Conservation (phyloP, 2,113 vertebrate genomes). For the Elephantulus edwardii region DNA sequence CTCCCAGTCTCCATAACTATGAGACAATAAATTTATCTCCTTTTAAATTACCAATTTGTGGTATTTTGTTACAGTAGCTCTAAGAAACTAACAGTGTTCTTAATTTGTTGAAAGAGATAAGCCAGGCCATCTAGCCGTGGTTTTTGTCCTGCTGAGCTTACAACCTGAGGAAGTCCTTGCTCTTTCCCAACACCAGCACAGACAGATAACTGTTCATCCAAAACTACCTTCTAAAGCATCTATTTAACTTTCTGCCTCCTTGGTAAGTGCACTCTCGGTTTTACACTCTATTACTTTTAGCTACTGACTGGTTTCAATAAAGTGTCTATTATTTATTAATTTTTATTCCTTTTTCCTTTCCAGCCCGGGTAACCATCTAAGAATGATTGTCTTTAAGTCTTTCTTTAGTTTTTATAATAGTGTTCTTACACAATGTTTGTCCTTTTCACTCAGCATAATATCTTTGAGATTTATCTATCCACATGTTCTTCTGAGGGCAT, state of each 20-base stretch:
- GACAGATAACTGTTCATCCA: not conserved
- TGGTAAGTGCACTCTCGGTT: constrained; percentile 10
- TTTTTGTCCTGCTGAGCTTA: constrained; percentile 41
- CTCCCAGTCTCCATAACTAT: not conserved
- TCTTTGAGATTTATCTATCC: constrained; percentile 12
- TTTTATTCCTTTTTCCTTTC: too few relatives aligned
- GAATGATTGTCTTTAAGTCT: too few relatives aligned
- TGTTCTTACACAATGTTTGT: too few relatives aligned
- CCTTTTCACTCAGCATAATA: not conserved
- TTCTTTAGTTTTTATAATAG: too few relatives aligned
- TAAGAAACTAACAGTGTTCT: not conserved
- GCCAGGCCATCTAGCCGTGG: constrained; percentile 32
- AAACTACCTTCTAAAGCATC: not conserved
- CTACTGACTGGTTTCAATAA: not conserved
- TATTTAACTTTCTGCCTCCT: not conserved
- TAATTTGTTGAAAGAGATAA: constrained; percentile 67
- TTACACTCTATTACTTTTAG: not conserved
- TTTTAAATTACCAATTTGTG: not conserved
- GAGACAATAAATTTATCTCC: not conserved
- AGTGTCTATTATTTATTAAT: constrained; percentile 2
- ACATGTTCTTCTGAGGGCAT: not conserved
- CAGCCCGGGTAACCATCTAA: too few relatives aligned
- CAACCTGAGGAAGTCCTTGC: constrained; percentile 18
- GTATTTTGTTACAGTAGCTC: not conserved
- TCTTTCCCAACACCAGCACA: not conserved